Conservation (phyloP, 2,797 vertebrate species). For the Alauda arvensis region DNA sequence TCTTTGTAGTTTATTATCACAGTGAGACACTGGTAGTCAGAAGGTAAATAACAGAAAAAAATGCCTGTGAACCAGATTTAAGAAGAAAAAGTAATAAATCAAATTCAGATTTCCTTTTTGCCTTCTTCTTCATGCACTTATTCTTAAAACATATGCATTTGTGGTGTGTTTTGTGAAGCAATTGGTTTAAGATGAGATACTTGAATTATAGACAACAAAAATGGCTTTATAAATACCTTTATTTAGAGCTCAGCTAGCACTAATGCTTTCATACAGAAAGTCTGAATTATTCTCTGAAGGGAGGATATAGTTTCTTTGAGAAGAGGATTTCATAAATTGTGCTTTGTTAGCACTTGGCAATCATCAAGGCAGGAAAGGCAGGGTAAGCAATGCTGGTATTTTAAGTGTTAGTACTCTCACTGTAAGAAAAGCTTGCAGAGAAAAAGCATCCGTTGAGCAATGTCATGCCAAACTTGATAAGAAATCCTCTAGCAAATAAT, state of each 20-base stretch:
- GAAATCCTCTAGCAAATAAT: conserved; percentile 23
- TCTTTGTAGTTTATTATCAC: conserved; percentile 13
- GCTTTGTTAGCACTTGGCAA: background rate
- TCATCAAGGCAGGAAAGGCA: background rate
- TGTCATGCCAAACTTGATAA: background rate
- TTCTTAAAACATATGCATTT: conserved; percentile 30
- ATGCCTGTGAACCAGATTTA: conserved; percentile 1
- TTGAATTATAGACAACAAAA: conserved; percentile 13
- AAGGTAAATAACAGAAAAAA: conserved; percentile 39
- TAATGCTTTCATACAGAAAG: background rate
- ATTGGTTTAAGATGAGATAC: background rate
- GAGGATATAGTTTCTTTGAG: background rate
- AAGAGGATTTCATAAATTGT: conserved; percentile 10
- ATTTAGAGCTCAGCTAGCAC: conserved; percentile 20
- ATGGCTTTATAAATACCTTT: background rate
- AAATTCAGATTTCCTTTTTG: conserved; percentile 26
- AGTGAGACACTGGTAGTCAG: background rate
- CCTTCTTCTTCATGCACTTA: background rate
- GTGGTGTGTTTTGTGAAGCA: background rate
- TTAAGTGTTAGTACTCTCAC: background rate
- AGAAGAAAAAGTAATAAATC: conserved; percentile 2
- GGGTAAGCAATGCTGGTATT: conserved; percentile 12
- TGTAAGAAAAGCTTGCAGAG: background rate
- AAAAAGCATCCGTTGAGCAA: background rate
- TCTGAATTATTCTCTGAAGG: conserved; percentile 27